phyloP scores from a whole-genome alignment of 2,888 invertebrate species.

The Amphipyra tragopoginis region DNA sequence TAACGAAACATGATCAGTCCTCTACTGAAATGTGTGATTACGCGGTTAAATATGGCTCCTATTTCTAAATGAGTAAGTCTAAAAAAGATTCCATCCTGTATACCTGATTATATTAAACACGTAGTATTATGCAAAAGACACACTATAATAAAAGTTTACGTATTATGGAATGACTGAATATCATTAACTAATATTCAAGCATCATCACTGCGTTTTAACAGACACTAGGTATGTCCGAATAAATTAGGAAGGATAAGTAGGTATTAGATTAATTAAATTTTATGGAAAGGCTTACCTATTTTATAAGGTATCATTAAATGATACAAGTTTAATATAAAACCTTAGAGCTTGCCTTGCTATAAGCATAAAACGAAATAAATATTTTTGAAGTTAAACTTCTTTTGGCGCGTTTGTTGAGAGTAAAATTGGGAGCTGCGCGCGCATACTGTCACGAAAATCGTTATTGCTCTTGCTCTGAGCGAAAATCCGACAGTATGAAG shows the following conservation, averaged over 20 bases:
- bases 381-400: no score
- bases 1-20: constrained; percentile 17
- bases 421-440: no score
- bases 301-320: constrained; percentile 39
- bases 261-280: constrained; percentile 15
- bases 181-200: constrained; percentile 29
- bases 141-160: constrained; percentile 17
- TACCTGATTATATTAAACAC: constrained; percentile 25
- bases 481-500: no score
- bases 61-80: constrained; percentile 34
- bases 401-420: no score
- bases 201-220: constrained; percentile 9
- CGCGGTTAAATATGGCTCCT: constrained; percentile 32
- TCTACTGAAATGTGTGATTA: constrained; percentile 18
- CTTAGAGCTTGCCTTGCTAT: no score
- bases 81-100: constrained; percentile 33
- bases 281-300: constrained; percentile 13
- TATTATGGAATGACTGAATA: constrained; percentile 50
- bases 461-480: no score
- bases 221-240: constrained; percentile 13
- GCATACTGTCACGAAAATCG: no score
- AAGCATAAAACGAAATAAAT: no score
- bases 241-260: constrained; percentile 15
- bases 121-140: constrained; percentile 21
- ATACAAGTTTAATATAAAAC: constrained; percentile 29